Base-by-base conservation (phyloP, 2,888 invertebrate species). In the Nomada fucata region DNA sequence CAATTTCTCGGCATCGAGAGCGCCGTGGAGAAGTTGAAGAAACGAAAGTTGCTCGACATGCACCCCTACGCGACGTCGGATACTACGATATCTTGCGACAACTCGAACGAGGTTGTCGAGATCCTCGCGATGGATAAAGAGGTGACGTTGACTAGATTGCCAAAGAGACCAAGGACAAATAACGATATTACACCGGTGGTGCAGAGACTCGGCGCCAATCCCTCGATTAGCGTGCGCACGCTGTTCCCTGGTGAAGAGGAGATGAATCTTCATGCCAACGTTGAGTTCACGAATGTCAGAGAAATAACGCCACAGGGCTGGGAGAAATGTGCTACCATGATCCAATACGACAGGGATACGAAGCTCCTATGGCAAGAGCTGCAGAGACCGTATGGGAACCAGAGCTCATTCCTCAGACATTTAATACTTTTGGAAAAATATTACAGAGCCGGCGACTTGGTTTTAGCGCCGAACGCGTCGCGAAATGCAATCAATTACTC, bases 331-430 rank as follows among this genome's bases (percentile, higher is more conserved):
- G 96, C 95, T 84, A 95, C 97, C 0, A 95, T 96, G 89, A 96
- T 98, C 71, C 97, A 97, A 89, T 97, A 97, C 85, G 97, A 97
- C 89, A 94, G 95, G 18, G 97, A 97, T n/a, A 97, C 97, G 0
- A 97, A 97, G 78, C 95, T 95, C 9, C 94, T 97, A 2, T 98
- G 97, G 97, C 96, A 96, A 82, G 97, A 97, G 87, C 92, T 98
- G 55, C 97, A 97, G 91, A 96, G 97, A 91, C 98, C 98, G 0
- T 98, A 98, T 88, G 98, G 97, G 3, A 97, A 97, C 92, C 97
- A 97, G 90, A 97, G 97, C 60, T 97, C 97, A 86, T 98, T 98
- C 91, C 94, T 98, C 1, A 95, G 97, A 10, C 98, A 98, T 93
- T 94, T 98, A 53, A 96, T 97, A 69, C 94, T 97, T 9, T 92